Evolutionary conservation across 2,888 invertebrate species (phyloP).

Genomic region (Scaptodrosophila latifasciaeformis): DNA sequence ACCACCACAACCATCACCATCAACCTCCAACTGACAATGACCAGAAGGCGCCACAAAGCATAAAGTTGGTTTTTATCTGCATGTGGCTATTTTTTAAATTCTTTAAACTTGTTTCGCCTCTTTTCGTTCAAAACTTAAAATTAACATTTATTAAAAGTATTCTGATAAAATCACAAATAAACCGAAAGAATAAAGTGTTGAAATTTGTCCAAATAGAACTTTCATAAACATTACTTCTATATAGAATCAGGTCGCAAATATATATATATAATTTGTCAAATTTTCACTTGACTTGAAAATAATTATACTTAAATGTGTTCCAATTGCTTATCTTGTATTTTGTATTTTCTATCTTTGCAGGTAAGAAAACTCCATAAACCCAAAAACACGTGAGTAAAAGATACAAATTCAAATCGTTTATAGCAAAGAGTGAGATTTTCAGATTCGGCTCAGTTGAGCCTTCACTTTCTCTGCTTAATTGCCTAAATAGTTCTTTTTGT

Average conservation of each 20-base stretch:
- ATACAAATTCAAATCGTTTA: conserved; percentile 10
- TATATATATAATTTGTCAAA: no score
- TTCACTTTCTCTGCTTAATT: conserved; percentile 61
- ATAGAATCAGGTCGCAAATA: no score
- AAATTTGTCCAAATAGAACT: no score
- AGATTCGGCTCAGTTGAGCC: conserved; percentile 7
- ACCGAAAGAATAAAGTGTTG: no score
- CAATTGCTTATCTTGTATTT: conserved; percentile 40
- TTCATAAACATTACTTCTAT: no score
- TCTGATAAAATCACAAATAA: no score
- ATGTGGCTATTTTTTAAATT: conserved; percentile 48
- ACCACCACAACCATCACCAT: conserved; percentile 57
- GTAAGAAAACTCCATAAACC: conserved; percentile 55
- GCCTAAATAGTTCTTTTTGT: conserved; percentile 23
- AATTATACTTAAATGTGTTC: conserved; percentile 43
- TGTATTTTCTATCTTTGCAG: conserved; percentile 45
- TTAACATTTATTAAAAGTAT: no score
- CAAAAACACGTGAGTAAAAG: conserved; percentile 61
- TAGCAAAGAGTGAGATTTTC: conserved; percentile 26
- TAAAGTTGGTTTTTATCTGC: neutral
- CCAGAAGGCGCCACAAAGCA: conserved; percentile 26
- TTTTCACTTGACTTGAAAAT: conserved; percentile 45
- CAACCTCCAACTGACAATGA: conserved; percentile 37
- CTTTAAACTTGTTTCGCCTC: conserved; percentile 29
- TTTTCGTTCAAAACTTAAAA: neutral